A percentile compares a stretch with the other conserved stretches of the same genome.
These are phyloP conservation scores for Leguminivora glycinivorella DNA, from an alignment of 1,140 invertebrate genomes.

Conservation along the genomic window DNA sequence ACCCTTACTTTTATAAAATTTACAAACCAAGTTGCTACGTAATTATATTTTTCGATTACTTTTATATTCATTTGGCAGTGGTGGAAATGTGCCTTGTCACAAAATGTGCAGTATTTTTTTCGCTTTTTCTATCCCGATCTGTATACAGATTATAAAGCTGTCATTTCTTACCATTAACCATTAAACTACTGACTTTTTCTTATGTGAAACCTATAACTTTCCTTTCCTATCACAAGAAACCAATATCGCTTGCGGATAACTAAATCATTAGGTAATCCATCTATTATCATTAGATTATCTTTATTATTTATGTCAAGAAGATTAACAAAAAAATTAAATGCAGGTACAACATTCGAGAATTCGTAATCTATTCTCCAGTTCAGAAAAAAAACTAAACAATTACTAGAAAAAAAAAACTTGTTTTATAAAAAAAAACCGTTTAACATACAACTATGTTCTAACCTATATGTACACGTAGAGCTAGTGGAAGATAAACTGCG, in stretches of 20 bases:
- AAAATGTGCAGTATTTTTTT: conserved; percentile 58
- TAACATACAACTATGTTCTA: conserved; percentile 63
- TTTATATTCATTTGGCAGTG: conserved; percentile 74
- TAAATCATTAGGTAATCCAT: conserved; percentile 39
- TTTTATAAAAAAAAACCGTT: conserved; percentile 64
- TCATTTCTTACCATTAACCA: conserved; percentile 63
- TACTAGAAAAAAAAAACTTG: conserved; percentile 72
- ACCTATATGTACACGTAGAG: conserved; percentile 68
- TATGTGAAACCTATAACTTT: conserved; percentile 61
- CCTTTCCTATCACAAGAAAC: conserved; percentile 50
- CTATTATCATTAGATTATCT: conserved; percentile 56
- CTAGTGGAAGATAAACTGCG: conserved; percentile 78
- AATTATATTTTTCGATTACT: conserved; percentile 52
- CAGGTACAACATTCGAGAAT: conserved; percentile 81
- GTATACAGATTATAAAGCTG: conserved; percentile 73
- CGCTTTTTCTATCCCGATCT: conserved; percentile 53
- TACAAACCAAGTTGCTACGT: conserved; percentile 66
- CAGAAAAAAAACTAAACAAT: conserved; percentile 70
- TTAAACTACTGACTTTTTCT: conserved; percentile 73
- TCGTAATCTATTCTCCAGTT: conserved; percentile 71
- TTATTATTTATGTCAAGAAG: conserved; percentile 75
- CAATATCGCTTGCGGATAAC: conserved; percentile 63
- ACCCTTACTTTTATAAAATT: conserved; percentile 67
- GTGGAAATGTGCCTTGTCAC: conserved; percentile 80
- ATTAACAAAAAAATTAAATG: conserved; percentile 78